Base-by-base conservation (phyloP, 2,888 invertebrate genomes). In the Ditylenchus weischeri region DNA sequence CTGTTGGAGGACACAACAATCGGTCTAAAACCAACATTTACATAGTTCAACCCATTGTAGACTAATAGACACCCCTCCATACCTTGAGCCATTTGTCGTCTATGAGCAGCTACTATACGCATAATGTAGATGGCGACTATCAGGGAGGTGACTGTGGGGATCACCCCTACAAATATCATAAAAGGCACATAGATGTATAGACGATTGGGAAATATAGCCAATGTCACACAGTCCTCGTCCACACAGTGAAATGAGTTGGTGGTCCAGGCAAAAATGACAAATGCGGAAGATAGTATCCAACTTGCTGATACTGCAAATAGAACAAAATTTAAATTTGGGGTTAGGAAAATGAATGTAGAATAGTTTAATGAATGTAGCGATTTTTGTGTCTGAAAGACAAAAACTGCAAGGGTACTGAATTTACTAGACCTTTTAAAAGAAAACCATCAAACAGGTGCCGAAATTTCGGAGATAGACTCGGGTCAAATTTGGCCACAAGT, bases 111-210 rank as follows among this genome's bases (percentile, higher is more conserved):
- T 11, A 81, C 79, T 23, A 81, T 75, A 48, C 78, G 78, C 65
- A 81, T 68, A 50, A 81, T 79, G 68, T 81, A 81, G 43, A 79
- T 67, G 15, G 80, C 80, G 0, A 81, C 81, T 15, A 71, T 72
- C 18, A 81, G 69, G 15, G 80, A 82, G 4, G 81, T 81, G 13
- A 82, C 49, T 13, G 77, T 79, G 10, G 81, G 81, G 3, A 76
- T 70, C 23, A 81, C 78, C 15, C 80, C 79, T 0, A 78, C 81
- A 23, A 75, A 75, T 6, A 78, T 48, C 73, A 77, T 69, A 60
- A 77, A 78, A 43, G 66, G 57, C 43, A 74, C 38, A 29, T 76
- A 76, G 47, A 75, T 72, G 62, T 78, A 70, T 19, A 76, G 66
- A n/a, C 67, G 73, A 47, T 78, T 70, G 15, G 69, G 66, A 38